phyloP scores from a whole-genome alignment of 2,113 vertebrate species.

The Dipodomys ordii region DNA sequence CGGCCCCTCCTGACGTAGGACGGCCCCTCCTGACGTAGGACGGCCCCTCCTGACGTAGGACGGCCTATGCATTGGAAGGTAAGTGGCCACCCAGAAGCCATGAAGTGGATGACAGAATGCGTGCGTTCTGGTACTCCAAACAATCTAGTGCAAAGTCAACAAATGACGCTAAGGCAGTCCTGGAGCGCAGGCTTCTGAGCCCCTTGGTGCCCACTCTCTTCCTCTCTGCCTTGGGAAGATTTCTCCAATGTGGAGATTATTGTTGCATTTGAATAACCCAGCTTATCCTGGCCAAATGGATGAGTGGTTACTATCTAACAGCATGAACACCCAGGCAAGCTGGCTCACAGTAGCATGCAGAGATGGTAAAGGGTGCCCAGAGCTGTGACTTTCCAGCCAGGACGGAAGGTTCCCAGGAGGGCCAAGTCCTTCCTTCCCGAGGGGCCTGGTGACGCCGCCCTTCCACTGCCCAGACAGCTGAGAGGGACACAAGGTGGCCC shows the following conservation, averaged over 20 bases:
- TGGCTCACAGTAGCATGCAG: neutral
- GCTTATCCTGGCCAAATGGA: neutral
- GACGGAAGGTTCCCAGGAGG: neutral
- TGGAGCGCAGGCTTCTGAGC: fast-evolving
- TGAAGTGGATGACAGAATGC: fast-evolving
- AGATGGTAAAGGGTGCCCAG: neutral
- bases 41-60: fast-evolving
- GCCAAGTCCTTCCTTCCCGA: neutral
- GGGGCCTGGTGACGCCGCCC: neutral
- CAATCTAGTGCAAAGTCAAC: neutral
- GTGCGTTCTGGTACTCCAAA: neutral
- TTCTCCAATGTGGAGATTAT: neutral
- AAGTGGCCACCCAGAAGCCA: neutral
- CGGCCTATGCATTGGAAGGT: fast-evolving
- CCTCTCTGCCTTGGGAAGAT: neutral
- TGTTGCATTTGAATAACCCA: neutral
- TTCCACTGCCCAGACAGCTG: neutral
- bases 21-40: fast-evolving
- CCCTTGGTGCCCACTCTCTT: too few species aligned
- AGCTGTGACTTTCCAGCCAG: neutral
- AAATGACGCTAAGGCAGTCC: fast-evolving
- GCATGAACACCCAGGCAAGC: neutral
- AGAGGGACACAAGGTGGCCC: neutral
- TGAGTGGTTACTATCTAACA: neutral
- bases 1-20: too few species aligned